Conservation (phyloP, 2,888 invertebrate genomes). For the Oithona nana region DNA sequence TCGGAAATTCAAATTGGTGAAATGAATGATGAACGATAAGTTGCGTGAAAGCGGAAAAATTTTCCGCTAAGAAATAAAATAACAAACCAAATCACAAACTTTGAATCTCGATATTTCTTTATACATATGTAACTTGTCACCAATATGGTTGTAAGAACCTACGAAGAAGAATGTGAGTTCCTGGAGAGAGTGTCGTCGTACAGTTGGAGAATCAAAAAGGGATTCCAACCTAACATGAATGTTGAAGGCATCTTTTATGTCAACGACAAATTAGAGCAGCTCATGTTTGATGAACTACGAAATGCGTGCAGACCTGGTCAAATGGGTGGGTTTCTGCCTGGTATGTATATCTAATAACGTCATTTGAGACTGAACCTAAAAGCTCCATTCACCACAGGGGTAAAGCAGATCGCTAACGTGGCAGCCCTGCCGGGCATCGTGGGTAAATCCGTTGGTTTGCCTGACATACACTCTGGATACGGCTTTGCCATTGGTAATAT, state of each 20-base stretch:
- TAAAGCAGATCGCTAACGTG: constrained; percentile 97
- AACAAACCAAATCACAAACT: too few relatives aligned
- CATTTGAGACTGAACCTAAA: neutral
- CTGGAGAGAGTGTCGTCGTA: constrained; percentile 66
- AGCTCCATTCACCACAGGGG: constrained; percentile 30
- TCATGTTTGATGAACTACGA: constrained; percentile 90
- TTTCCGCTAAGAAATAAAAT: too few relatives aligned
- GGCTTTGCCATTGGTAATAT: constrained; percentile 99
- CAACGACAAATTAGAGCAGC: constrained; percentile 65
- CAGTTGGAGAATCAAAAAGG: constrained; percentile 88
- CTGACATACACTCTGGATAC: constrained; percentile 95
- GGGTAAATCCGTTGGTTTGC: constrained; percentile 64
- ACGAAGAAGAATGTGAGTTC: constrained; percentile 79
- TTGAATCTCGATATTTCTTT: too few relatives aligned
- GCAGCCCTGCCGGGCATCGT: constrained; percentile 72
- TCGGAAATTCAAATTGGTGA: too few relatives aligned
- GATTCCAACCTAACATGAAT: constrained; percentile 98
- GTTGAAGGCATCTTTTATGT: constrained; percentile 73
- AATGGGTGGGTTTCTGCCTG: constrained; percentile 90
- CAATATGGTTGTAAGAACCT: constrained; percentile 65
- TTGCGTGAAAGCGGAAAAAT: too few relatives aligned
- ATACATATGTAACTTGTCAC: too few relatives aligned
- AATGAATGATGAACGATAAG: too few relatives aligned
- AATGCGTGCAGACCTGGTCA: constrained; percentile 73
- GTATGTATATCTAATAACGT: neutral